Conservation (phyloP, 92 coral and sea anemone species). For the Isaurus tuberculatus region DNA sequence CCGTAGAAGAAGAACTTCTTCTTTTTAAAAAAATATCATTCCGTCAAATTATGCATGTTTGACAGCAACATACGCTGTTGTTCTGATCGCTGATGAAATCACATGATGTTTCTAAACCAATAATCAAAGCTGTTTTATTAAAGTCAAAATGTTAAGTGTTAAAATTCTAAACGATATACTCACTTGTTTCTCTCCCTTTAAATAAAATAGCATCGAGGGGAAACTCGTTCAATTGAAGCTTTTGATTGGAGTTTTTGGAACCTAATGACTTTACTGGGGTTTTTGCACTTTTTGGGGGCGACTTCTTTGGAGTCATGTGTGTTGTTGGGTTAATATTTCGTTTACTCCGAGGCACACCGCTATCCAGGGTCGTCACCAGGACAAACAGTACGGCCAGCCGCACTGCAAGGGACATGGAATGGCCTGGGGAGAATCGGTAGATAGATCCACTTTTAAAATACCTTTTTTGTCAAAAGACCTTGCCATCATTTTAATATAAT, state of each 20-base stretch:
- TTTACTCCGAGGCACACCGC: slow-evolving; percentile 23
- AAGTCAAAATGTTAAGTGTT: too few relatives aligned
- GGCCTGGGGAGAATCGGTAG: slow-evolving; percentile 25
- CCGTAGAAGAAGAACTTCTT: too few relatives aligned
- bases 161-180: too few relatives aligned
- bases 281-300: not conserved
- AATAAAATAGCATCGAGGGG: slow-evolving; percentile 70
- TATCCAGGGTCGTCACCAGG: slow-evolving; percentile 46
- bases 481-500: too few relatives aligned
- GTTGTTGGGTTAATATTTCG: not conserved
- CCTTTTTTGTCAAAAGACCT: too few relatives aligned
- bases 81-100: too few relatives aligned
- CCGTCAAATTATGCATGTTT: too few relatives aligned
- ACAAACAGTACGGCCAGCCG: slow-evolving; percentile 51
- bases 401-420: slow-evolving; percentile 35
- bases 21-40: too few relatives aligned
- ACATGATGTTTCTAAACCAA: too few relatives aligned
- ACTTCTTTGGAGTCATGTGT: not conserved
- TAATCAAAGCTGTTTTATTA: not conserved
- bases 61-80: too few relatives aligned
- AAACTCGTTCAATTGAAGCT: slow-evolving; percentile 59
- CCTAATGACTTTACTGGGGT: not conserved
- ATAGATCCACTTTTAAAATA: too few relatives aligned
- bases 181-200: slow-evolving; percentile 75
- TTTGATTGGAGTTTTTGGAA: not conserved